phyloP scores from a whole-genome alignment of 30 jellyfish, hydroid and myxozoan species.

The Aurelia sp. region DNA sequence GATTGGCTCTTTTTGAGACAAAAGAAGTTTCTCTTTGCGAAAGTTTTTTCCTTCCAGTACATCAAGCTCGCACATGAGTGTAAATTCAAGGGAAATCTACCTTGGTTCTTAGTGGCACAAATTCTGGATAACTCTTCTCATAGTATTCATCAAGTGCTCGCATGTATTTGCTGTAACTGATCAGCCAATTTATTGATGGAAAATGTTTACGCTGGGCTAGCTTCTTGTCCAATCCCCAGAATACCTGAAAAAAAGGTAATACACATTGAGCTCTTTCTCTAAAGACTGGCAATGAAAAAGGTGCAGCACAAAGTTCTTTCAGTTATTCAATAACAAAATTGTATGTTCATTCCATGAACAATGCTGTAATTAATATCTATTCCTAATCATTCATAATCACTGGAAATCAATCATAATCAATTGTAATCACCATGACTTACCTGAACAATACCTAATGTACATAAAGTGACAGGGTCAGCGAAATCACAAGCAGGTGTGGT shows the following conservation, averaged over 20 bases:
- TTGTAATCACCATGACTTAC: slow-evolving; percentile 22
- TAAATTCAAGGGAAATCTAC: slow-evolving; percentile 25
- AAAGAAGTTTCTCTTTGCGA: too few relatives aligned
- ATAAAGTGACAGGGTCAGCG: slow-evolving; percentile 97
- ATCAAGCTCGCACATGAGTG: neutral
- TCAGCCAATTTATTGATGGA: slow-evolving; percentile 99
- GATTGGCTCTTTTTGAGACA: too few relatives aligned
- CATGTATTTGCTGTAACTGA: slow-evolving; percentile 97
- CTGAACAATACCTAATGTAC: slow-evolving; percentile 99
- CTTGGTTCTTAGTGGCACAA: slow-evolving; percentile 96
- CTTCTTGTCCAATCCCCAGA: slow-evolving; percentile 99
- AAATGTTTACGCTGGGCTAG: slow-evolving; percentile 99
- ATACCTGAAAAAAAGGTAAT: slow-evolving; percentile 64
- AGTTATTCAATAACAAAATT: too few relatives aligned
- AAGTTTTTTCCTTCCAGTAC: too few relatives aligned
- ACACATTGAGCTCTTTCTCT: too few relatives aligned
- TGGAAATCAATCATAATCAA: too few relatives aligned
- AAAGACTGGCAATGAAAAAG: too few relatives aligned
- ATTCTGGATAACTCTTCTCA: slow-evolving; percentile 87
- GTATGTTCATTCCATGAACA: neutral
- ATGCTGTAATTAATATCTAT: slow-evolving; percentile 90
- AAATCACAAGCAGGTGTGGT: slow-evolving; percentile 99
- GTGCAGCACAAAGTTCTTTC: too few relatives aligned
- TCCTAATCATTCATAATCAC: too few relatives aligned
- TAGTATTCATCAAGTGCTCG: slow-evolving; percentile 96